Base-by-base conservation (phyloP, 2,113 vertebrate genomes). In the Maccullochella peelii region DNA sequence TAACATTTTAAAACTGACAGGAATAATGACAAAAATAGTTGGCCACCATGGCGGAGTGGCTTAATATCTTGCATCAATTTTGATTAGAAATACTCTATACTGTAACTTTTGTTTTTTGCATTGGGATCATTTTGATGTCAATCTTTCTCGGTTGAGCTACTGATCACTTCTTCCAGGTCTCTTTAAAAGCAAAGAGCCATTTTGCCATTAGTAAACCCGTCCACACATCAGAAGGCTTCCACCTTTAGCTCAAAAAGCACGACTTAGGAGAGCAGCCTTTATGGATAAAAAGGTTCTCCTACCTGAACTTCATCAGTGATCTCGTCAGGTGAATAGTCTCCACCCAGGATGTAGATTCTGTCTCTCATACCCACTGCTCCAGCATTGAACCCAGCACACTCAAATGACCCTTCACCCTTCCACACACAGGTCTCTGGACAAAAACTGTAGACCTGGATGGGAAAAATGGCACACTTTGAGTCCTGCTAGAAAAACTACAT, bases 331-430 rank as follows among this genome's bases (percentile, higher is more conserved):
- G 98, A 97, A 76, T 99, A 99, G 93, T 99, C 98, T 27, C 98
- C 98, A 11, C 98, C 98, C 83, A 99, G 90, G 86, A 99, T 98
- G 86, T 98, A 99, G 92, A 99, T 99, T 93, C 97, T 97, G 89
- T 98, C 97, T 90, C 95, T 96, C 79, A 96, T 95, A 9, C 97
- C 98, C 86, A 99, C 95, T 36, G 98, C 97, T 30, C 97, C 98
- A 21, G 98, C 98, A 73, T 99, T 99, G 95, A 99, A 99, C 4
- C 98, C 98, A 66, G 98, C 98, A 0, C 98, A 99, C 92, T 99
- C 98, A 84, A 99, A 99, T 79, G 98, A 99, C 9, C 97, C 98
- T 89, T 98, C 96, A 0, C 97, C 97, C 88, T 98, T 99, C 98
- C 98, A 99, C 78, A 96, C 95, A 75, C 96, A 96, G 4, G 97